Evolutionary conservation across 1,140 invertebrate genomes (phyloP).

Genomic region (Melipona quadrifasciata): DNA sequence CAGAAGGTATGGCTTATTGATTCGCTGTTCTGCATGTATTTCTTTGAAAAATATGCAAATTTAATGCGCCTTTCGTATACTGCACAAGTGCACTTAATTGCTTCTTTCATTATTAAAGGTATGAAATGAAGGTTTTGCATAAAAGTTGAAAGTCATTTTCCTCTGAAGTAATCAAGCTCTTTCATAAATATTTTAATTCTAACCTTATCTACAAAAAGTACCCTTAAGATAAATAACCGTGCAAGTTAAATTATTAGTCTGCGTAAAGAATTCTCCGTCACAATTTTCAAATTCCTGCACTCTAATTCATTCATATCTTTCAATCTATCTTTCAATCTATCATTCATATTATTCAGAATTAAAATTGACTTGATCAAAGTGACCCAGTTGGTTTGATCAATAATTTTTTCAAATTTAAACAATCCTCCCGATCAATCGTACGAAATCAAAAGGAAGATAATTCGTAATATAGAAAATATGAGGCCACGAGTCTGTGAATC

Average conservation of each 20-base stretch:
- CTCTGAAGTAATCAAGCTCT: not conserved
- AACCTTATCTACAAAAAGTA: not conserved
- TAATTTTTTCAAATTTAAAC: too few relatives aligned
- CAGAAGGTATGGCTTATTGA: not conserved
- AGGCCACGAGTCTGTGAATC: too few relatives aligned
- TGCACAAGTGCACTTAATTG: not conserved
- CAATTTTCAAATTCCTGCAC: not conserved
- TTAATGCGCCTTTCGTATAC: too few relatives aligned
- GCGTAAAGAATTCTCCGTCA: not conserved
- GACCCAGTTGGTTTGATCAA: not conserved
- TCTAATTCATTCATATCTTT: not conserved
- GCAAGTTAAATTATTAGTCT: not conserved
- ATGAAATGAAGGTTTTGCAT: not conserved
- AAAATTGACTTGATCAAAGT: not conserved
- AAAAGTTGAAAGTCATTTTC: not conserved
- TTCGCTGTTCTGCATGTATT: not conserved
- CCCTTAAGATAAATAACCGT: not conserved
- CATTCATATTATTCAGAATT: not conserved
- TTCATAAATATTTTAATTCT: not conserved
- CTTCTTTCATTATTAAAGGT: not conserved
- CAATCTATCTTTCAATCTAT: not conserved
- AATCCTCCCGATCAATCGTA: too few relatives aligned
- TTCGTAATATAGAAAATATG: too few relatives aligned
- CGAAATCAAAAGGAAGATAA: not conserved
- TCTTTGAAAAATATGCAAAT: slow-evolving; percentile 18